Base-by-base conservation (phyloP, 2,888 invertebrate species). In the Pammene aurita region DNA sequence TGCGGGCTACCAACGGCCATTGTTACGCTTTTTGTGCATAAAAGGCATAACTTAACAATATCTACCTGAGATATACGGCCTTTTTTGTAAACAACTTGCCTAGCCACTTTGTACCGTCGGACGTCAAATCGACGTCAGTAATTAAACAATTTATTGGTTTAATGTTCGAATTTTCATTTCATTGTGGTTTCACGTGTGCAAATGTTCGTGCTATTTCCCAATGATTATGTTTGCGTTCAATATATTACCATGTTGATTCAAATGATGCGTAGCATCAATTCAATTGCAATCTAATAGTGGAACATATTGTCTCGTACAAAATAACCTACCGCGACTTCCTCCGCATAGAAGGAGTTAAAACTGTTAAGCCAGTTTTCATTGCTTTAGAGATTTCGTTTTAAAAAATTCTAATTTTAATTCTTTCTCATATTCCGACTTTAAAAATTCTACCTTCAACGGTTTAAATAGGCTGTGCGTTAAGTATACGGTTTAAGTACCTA, bases 101-200 rank as follows among this genome's bases (percentile, higher is more conserved):
- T 61, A 16, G 61, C 62, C 50, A 62, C 62, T 62, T 62, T 62
- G 62, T 50, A 18, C 41, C 26, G 62, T 52, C n/a, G 41, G 26
- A 62, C 41, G 41, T 50, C 62, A 62, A 62, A 62, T 62, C 62
- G 62, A 62, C 52, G 50, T 50, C 38, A 62, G 50, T 62, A 62
- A 62, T 62, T 62, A 62, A 52, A 62, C 62, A 62, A 62, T 62
- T 61, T 48, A 62, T 62, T 62, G 62, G 62, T 18, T 62, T 62
- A 62, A 62, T 62, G 50, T 26, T 38, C 50, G 62, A 41, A 52
- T 52, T 62, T 52, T 62, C 62, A 62, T 62, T 52, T 52, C 41
- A 62, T 52, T 62, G 50, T 50, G 61, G 61, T 62, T 50, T 50
- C 48, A 41, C 61, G 38, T 50, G 41, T 50, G 41, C 50, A 62